Percentiles rank a stretch among this genome's conserved stretches.
These are phyloP conservation scores for Neomicropteryx cornuta DNA, from an alignment of 1,140 invertebrate species.

Conservation along the genomic window DNA sequence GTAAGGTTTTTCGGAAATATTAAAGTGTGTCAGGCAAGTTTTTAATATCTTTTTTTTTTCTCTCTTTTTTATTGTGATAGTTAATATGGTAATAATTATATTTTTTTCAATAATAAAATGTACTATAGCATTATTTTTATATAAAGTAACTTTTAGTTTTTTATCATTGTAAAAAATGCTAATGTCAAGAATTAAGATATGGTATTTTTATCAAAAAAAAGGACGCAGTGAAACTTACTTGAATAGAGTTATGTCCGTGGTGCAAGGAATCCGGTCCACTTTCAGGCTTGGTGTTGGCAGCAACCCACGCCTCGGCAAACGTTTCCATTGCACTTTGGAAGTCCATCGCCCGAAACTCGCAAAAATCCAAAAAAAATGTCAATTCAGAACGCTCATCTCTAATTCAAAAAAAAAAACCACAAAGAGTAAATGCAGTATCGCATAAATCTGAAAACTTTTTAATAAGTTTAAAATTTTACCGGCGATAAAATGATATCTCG, in stretches of 20 bases:
- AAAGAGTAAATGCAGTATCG: neutral
- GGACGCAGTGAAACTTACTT: conserved; percentile 1
- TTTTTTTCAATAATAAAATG: too few species aligned
- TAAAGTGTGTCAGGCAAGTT: too few species aligned
- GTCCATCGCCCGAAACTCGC: conserved; percentile 55
- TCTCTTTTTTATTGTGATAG: too few species aligned
- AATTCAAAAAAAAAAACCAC: neutral
- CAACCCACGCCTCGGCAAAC: conserved; percentile 92
- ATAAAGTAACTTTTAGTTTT: too few species aligned
- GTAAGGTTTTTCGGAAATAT: too few species aligned
- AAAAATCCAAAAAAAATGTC: neutral
- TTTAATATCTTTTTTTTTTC: too few species aligned
- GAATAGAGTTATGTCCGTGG: neutral
- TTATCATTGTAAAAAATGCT: too few species aligned
- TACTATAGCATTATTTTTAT: too few species aligned
- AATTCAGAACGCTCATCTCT: neutral
- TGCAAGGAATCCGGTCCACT: too few species aligned
- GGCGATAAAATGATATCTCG: neutral
- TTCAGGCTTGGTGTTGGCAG: conserved; percentile 73
- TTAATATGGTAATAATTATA: too few species aligned
- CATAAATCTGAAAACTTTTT: neutral
- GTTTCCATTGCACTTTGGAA: conserved; percentile 96
- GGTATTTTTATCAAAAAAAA: too few species aligned
- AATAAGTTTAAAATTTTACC: neutral
- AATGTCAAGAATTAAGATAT: too few species aligned